Evolutionary conservation across 2,797 vertebrate genomes (phyloP).

Genomic region (Xenentodon cancila): DNA sequence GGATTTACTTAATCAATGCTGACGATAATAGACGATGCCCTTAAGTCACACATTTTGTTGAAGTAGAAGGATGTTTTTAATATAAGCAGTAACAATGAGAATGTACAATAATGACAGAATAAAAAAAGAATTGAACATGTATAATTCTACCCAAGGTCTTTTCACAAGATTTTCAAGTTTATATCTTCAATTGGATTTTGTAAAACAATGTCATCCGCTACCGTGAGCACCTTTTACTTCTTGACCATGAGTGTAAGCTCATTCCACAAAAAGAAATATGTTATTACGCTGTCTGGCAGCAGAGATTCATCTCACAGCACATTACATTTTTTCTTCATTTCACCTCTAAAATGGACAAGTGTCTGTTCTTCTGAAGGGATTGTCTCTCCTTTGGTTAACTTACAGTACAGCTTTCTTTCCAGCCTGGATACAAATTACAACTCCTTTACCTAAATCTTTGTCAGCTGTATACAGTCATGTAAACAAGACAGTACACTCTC

Average conservation of each 20-base stretch:
- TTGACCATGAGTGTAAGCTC: constrained; percentile 12
- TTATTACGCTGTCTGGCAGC: constrained; percentile 40
- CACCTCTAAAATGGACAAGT: constrained; percentile 31
- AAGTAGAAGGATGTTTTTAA: too few species aligned
- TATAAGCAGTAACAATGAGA: too few species aligned
- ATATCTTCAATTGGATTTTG: constrained; percentile 16
- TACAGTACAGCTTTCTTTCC: background rate
- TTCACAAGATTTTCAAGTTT: background rate
- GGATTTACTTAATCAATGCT: too few species aligned
- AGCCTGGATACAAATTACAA: background rate
- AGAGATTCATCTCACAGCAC: constrained; percentile 40
- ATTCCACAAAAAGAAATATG: constrained; percentile 40
- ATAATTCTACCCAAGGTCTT: background rate
- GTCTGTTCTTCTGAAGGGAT: constrained; percentile 7
- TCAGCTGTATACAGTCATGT: too few species aligned
- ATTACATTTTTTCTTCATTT: constrained; percentile 34
- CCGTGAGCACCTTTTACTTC: constrained; percentile 22
- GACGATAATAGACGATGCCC: too few species aligned
- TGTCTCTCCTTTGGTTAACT: constrained; percentile 24
- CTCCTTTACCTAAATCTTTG: background rate
- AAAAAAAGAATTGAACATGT: too few species aligned
- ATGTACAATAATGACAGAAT: too few species aligned
- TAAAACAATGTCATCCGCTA: constrained; percentile 18
- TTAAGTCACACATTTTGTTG: too few species aligned
- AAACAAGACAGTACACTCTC: too few species aligned